Evolutionary conservation across 30 jellyfish, hydroid and myxozoan species (phyloP).

Genomic region (Aurelia sp.): DNA sequence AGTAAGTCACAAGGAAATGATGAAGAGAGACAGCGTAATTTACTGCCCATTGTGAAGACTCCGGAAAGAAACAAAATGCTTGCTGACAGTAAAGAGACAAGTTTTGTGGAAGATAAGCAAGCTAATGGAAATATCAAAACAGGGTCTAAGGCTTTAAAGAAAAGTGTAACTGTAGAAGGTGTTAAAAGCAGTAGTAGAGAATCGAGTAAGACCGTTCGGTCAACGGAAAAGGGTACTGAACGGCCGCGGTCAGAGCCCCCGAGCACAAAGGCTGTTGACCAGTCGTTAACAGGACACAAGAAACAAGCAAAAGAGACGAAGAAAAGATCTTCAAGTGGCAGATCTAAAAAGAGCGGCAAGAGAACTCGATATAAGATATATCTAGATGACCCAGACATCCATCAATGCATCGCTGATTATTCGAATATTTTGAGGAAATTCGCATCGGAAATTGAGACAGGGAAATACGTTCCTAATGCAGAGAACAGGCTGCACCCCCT

Average conservation of each 20-base stretch:
- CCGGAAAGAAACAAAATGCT: conserved; percentile 4
- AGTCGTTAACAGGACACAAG: not conserved
- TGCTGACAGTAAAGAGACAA: conserved; percentile 1
- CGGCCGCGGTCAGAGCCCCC: not conserved
- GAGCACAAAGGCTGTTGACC: not conserved
- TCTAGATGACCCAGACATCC: conserved; percentile 94
- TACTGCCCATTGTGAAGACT: not conserved
- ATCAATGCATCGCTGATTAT: conserved; percentile 81
- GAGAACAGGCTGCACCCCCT: conserved; percentile 53
- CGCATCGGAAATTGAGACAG: conserved; percentile 59
- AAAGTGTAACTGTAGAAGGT: not conserved
- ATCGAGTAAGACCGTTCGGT: not conserved
- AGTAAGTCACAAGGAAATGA: not conserved
- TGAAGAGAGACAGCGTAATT: not conserved
- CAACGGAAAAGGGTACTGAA: not conserved
- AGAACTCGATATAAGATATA: conserved; percentile 83
- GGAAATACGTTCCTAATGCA: conserved; percentile 44
- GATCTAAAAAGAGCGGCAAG: conserved; percentile 28
- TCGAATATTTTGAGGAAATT: conserved; percentile 61
- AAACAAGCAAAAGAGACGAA: conserved; percentile 12
- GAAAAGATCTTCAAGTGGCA: not conserved
- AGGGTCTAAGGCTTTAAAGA: not conserved
- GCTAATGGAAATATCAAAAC: not conserved
- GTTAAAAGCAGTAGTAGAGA: not conserved
- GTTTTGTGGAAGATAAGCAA: not conserved